Percentiles rank a stretch among this genome's conserved stretches.
These are phyloP conservation scores for Zaprionus inermis DNA, from an alignment of 1,140 invertebrate species.

Conservation along the genomic window DNA sequence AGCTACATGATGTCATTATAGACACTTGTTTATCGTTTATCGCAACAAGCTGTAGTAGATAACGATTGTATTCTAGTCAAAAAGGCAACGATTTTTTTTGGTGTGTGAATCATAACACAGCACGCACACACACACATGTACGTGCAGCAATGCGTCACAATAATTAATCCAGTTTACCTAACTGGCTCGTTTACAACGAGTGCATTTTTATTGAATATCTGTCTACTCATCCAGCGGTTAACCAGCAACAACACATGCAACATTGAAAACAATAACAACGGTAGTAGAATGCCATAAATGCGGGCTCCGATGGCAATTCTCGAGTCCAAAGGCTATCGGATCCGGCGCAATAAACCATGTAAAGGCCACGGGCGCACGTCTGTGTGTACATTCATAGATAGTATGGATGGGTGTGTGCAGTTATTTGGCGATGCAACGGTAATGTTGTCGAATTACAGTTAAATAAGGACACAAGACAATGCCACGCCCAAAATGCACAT, in stretches of 20 bases:
- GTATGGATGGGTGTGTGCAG: constrained; percentile 8
- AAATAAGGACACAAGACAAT: constrained; percentile 35
- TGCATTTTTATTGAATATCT: constrained; percentile 8
- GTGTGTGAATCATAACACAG: constrained; percentile 34
- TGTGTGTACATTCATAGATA: background rate
- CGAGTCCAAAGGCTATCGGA: constrained; percentile 56
- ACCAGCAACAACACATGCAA: constrained; percentile 19
- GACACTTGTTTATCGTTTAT: constrained; percentile 20
- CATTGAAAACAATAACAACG: constrained; percentile 1
- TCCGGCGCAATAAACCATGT: constrained; percentile 33
- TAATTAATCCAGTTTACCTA: constrained; percentile 47
- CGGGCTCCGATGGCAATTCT: constrained; percentile 14
- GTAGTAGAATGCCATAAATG: constrained; percentile 17
- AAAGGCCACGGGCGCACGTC: constrained; percentile 29
- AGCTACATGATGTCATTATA: constrained; percentile 52
- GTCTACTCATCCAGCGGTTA: constrained; percentile 28
- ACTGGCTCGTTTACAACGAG: constrained; percentile 23
- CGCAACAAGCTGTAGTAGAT: constrained; percentile 9
- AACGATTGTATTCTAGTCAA: constrained; percentile 13
- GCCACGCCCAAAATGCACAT: constrained; percentile 64
- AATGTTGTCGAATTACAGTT: background rate
- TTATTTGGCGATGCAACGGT: background rate
- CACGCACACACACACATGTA: constrained; percentile 11
- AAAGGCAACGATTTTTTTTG: constrained; percentile 1
- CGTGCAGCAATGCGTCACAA: constrained; percentile 54